These are phyloP conservation scores for Chloromyia formosa DNA, from an alignment of 2,888 invertebrate species.

Conservation along the genomic window DNA sequence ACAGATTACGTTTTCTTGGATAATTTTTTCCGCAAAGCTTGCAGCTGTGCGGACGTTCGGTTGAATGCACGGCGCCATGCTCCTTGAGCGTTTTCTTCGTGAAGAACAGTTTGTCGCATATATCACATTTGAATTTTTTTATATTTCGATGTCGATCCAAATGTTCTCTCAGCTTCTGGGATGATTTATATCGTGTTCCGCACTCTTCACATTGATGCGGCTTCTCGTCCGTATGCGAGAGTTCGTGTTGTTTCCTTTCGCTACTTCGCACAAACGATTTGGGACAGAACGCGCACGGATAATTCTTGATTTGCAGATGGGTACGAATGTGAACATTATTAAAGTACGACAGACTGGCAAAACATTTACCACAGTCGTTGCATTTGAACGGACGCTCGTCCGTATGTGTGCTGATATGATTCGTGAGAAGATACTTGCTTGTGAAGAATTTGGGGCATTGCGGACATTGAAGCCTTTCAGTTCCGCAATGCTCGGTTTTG, in stretches of 20 bases:
- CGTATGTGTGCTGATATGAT: neutral
- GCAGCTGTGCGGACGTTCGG: conserved; percentile 44
- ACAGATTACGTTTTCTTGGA: neutral
- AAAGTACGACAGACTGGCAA: conserved; percentile 22
- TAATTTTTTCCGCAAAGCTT: neutral
- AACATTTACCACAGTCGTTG: conserved; percentile 22
- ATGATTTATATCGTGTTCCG: conserved; percentile 57
- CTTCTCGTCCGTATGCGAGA: conserved; percentile 50
- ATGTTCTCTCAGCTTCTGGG: conserved; percentile 57
- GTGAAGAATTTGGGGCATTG: neutral
- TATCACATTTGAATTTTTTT: neutral
- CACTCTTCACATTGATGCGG: conserved; percentile 58
- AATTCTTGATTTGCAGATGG: conserved; percentile 27
- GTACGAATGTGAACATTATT: conserved; percentile 8
- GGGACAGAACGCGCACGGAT: neutral
- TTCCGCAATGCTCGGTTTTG: too few species aligned
- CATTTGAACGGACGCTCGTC: conserved; percentile 4
- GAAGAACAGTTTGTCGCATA: neutral
- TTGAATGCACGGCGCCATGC: neutral
- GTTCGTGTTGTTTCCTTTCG: neutral
- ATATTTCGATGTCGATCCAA: conserved; percentile 56
- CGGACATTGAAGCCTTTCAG: too few species aligned
- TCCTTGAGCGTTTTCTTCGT: conserved; percentile 26
- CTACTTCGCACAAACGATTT: neutral
- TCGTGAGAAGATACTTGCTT: neutral